phyloP scores from a whole-genome alignment of 2,797 vertebrate species.

The Phrynocephalus forsythii region DNA sequence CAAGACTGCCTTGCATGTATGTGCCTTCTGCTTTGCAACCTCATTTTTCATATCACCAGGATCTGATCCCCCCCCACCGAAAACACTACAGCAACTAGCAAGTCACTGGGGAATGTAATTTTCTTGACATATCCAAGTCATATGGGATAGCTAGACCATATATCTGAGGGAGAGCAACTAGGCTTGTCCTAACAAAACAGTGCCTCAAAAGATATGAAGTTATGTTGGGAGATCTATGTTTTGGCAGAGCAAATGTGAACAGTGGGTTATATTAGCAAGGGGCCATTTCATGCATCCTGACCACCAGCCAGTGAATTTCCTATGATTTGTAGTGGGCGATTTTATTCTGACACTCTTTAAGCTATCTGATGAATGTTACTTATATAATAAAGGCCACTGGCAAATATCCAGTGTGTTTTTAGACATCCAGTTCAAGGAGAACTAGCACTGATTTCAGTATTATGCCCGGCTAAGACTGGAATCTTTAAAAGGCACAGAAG shows the following conservation, averaged over 20 bases:
- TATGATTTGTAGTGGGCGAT: conserved; percentile 34
- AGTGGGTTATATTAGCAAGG: conserved; percentile 37
- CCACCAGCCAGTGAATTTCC: conserved; percentile 26
- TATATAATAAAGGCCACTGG: conserved; percentile 24
- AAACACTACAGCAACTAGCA: conserved; percentile 11
- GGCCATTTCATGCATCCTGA: conserved; percentile 38
- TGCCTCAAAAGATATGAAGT: rapidly evolving
- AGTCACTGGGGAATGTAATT: conserved; percentile 19
- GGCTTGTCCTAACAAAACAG: not conserved
- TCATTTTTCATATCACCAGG: not conserved
- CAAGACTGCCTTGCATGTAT: not conserved
- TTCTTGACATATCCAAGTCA: conserved; percentile 30
- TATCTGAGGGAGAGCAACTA: conserved; percentile 13
- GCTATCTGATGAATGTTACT: conserved; percentile 14
- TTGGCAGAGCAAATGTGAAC: not conserved
- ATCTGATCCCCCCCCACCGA: not conserved
- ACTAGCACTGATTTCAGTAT: conserved; percentile 30
- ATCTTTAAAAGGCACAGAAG: conserved; percentile 1
- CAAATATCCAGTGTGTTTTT: conserved; percentile 19
- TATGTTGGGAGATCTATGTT: conserved; percentile 25
- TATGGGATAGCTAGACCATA: conserved; percentile 22
- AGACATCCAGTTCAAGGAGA: conserved; percentile 16
- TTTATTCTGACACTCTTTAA: conserved; percentile 9
- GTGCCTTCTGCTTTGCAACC: not conserved
- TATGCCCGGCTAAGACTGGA: not conserved